phyloP scores from a whole-genome alignment of 2,797 vertebrate species.

The Cyclopterus lumpus region DNA sequence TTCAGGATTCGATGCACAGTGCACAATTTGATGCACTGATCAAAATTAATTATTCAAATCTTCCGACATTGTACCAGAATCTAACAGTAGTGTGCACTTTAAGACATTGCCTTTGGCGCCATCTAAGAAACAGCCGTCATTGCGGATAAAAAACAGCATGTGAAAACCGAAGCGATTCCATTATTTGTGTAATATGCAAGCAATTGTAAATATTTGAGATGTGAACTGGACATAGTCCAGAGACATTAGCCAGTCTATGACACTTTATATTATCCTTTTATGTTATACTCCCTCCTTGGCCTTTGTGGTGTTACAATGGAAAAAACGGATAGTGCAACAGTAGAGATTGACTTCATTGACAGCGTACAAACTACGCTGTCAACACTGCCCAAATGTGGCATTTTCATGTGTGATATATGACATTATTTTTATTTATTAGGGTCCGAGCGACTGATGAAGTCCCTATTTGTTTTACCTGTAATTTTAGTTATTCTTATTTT shows the following conservation, averaged over 20 bases:
- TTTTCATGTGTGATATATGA: too few species aligned
- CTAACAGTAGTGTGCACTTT: neutral
- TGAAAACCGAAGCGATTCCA: neutral
- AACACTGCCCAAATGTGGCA: conserved; percentile 39
- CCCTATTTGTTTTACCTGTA: too few species aligned
- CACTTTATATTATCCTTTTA: conserved; percentile 16
- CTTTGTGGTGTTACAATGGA: conserved; percentile 21
- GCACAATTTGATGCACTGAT: neutral
- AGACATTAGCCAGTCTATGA: conserved; percentile 6
- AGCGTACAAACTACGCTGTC: conserved; percentile 41
- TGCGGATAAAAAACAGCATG: neutral
- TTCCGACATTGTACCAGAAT: neutral
- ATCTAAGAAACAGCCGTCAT: neutral
- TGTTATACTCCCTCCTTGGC: conserved; percentile 15
- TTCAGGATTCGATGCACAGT: neutral
- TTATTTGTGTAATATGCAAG: neutral
- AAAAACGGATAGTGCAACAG: conserved; percentile 21
- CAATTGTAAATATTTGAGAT: neutral
- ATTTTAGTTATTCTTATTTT: too few species aligned
- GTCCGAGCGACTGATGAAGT: too few species aligned
- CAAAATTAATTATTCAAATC: neutral
- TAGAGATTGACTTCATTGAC: conserved; percentile 30
- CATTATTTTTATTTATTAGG: too few species aligned
- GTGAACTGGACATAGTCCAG: neutral
- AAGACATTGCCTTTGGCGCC: neutral